These are phyloP conservation scores for Diarsia dahlii DNA, from an alignment of 2,888 invertebrate species.

Conservation along the genomic window DNA sequence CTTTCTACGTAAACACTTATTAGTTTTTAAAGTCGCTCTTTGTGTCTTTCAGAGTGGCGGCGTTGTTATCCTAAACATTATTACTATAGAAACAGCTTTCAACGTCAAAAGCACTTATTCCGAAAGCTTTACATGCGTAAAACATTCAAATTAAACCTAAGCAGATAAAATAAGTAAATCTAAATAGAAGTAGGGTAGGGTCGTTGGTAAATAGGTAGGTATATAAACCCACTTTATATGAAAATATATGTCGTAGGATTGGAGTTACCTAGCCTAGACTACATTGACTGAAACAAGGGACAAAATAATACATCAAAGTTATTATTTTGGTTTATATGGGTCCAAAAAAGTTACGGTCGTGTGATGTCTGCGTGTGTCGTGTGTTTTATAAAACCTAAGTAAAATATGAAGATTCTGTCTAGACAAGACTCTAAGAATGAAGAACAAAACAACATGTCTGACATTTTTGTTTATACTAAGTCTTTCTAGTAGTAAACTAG, in stretches of 20 bases:
- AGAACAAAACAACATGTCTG: constrained; percentile 13
- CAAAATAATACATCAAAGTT: constrained; percentile 6
- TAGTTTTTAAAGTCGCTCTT: background rate
- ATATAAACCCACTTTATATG: background rate
- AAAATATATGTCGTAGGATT: background rate
- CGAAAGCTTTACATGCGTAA: background rate
- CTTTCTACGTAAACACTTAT: background rate
- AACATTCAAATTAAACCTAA: background rate
- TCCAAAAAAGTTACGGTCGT: background rate
- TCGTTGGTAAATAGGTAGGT: background rate
- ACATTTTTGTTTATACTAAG: constrained; percentile 5
- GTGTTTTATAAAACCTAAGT: constrained; percentile 13
- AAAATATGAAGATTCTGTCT: constrained; percentile 22
- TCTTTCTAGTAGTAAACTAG: background rate
- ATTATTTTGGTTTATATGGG: background rate
- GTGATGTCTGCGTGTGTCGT: background rate
- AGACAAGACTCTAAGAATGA: constrained; percentile 11
- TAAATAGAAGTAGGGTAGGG: background rate
- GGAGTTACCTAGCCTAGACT: background rate
- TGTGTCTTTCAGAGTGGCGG: background rate
- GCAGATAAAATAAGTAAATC: background rate
- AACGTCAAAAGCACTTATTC: background rate
- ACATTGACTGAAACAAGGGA: background rate
- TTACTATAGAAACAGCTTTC: background rate
- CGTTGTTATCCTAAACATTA: background rate